Percentiles rank a stretch among this genome's conserved stretches.
These are phyloP conservation scores for Schrankia costaestrigalis DNA, from an alignment of 2,888 invertebrate genomes.

Conservation along the genomic window DNA sequence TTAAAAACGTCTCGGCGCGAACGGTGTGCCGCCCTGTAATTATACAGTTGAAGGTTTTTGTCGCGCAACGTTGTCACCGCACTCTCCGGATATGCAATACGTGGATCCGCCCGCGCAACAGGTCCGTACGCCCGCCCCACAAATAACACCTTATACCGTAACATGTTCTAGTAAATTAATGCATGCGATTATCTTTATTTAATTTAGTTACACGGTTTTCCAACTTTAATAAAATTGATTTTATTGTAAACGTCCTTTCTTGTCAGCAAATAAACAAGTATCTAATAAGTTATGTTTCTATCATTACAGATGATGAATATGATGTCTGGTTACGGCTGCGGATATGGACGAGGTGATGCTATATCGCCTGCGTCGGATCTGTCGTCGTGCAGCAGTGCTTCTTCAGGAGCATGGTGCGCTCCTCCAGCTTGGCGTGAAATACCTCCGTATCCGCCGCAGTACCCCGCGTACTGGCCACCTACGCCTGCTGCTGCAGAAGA, in stretches of 20 bases:
- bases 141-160: slow-evolving; percentile 43
- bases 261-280: too few relatives aligned
- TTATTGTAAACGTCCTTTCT: too few relatives aligned
- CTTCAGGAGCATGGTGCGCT: slow-evolving; percentile 63
- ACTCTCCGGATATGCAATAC: slow-evolving; percentile 76
- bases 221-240: slow-evolving; percentile 5
- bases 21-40: slow-evolving; percentile 80
- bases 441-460: slow-evolving; percentile 69
- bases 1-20: slow-evolving; percentile 82
- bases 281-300: slow-evolving; percentile 15
- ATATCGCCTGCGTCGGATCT: slow-evolving; percentile 71
- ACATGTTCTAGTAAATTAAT: slow-evolving; percentile 38
- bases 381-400: slow-evolving; percentile 71
- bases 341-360: slow-evolving; percentile 75
- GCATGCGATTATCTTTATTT: slow-evolving; percentile 7
- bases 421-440: slow-evolving; percentile 65
- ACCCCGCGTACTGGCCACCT: slow-evolving; percentile 74
- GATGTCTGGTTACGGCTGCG: slow-evolving; percentile 68
- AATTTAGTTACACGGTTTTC: slow-evolving; percentile 13
- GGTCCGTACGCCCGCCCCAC: slow-evolving; percentile 72
- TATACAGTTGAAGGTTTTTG: slow-evolving; percentile 73
- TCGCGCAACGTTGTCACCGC: slow-evolving; percentile 71
- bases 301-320: slow-evolving; percentile 72
- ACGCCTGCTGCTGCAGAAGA: slow-evolving; percentile 66
- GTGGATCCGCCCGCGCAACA: slow-evolving; percentile 77